Base-by-base conservation (phyloP, 2,797 vertebrate genomes). In the Eremophila alpestris region DNA sequence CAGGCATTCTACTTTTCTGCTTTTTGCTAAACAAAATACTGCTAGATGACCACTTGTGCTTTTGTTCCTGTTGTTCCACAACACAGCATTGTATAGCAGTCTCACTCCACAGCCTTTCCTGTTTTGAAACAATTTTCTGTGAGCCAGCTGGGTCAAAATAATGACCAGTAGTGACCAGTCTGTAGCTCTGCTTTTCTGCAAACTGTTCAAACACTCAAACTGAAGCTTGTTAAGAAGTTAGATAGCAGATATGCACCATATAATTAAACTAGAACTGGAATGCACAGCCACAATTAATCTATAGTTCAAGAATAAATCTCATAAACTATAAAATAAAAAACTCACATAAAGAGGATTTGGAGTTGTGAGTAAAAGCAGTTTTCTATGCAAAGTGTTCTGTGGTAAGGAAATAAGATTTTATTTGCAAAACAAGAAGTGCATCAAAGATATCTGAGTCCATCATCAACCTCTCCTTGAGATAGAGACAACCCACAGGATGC, bases 401-500 rank as follows among this genome's bases (percentile, higher is more conserved):
- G 22, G 76, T 81, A 32, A 83, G 74, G 69, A 94, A 94, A 41
- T 55, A 59, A 23, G n/a, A 34, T 30, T 77, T 93, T 36, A 46
- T 67, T 90, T 87, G 70, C 32, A 73, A 81, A 95, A 93, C 67
- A 76, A 83, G 74, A 83, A 65, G 29, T 12, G 6, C 59, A 93
- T 86, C 63, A 54, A 87, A 90, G 74, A 17, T 88, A 96, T 76
- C 87, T 94, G 49, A 86, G 54, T 38, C 49, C 34, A 78, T 64
- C 46, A 94, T 83, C 85, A 91, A 34, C n/a, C 51, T 68, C 75
- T 93, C 41, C 65, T 69, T 7, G 6, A 90, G 74, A 68, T 2
- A 94, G 36, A 81, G 16, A 83, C 43, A 94, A 79, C 67, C 88
- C 90, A 91, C 96, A 87, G 67, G 55, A 83, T 83, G 63, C 40